Base-by-base conservation (phyloP, 2,113 vertebrate genomes). In the Morone saxatilis region DNA sequence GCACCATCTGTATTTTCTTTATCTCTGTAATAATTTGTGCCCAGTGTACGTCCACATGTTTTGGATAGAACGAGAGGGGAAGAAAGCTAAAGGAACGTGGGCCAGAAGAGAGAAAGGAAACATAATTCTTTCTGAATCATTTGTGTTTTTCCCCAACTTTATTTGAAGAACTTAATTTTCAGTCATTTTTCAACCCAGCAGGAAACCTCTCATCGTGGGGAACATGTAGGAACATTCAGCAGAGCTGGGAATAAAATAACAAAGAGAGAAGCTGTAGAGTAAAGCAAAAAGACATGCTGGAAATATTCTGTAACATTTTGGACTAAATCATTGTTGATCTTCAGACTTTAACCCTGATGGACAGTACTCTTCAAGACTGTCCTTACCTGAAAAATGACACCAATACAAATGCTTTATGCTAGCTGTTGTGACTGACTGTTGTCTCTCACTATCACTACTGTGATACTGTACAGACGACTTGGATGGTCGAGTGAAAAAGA, bases 1-100 rank as follows among this genome's bases (percentile, higher is more conserved):
- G 20, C 54, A 67, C 47, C 71, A 73, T 76, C 66, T 80, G 71
- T 17, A 19, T 60, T 66, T 60, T 62, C 68, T 73, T 68, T 72
- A 66, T 78, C 54, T 47, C 36, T 20, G 61, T 7, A 22, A 51
- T 53, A 17, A 53, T 78, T 41, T 36, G 67, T 31, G 45, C 16
- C 8, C 9, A 25, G 41, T 7, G 3, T 62, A 9, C 6, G 1
- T 50, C 70, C 82, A 82, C 38, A 57, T 82, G 86, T 57, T 80
- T 56, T 7, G 5, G 25, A 80, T 43, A 48, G 71, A 70, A 60
- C 3, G 6, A 54, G 53, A 67, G 75, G 5, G 48, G 17, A 19
- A 19, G 53, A 51, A 51, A n/a, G 20, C 17, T 2, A 5, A 50
- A 48, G 14, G 70, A 50, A 20, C 10, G 36, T 48, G 11, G 17